Evolutionary conservation across 1,140 invertebrate genomes (phyloP), one percentile per base, ranked within the genome.

Genomic region (Brachionus rubens): DNA sequence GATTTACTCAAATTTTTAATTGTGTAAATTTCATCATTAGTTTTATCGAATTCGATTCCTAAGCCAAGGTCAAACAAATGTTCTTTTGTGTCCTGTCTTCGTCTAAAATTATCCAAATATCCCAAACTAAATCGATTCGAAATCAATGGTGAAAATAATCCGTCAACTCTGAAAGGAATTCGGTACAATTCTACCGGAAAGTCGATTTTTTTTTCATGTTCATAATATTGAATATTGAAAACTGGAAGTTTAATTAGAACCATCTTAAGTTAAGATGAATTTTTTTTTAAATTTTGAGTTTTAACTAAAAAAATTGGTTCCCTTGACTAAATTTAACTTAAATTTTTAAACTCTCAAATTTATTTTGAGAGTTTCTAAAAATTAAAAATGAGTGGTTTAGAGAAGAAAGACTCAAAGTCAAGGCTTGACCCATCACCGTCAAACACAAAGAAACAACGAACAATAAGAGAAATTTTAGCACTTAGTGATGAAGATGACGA

Each of bases 121-220:
- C 54, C 54, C 7, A 59, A 30, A 36, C 54, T 33, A 28, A 59
- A 59, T 14, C 7, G 26, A 16, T 28, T 36, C n/a, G 33, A 19
- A 14, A 36, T 36, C 19, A 59, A 19, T 7, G 54, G 54, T n/a
- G 54, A 59, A 28, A 59, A 59, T 33, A 59, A 16, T 1, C 54
- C 54, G 10, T 59, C 54, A 36, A 59, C 36, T 0, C 19, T 36
- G 12, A 59, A 19, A 1, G 54, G 54, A 19, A 30, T 59, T 59
- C 36, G 26, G 19, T 33, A 16, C 16, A 59, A 59, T 16, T 59
- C 54, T n/a, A 59, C 54, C 12, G 54, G 54, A 36, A 59, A 59
- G 36, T 59, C 54, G 36, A 59, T 33, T n/a, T 36, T 59, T 59
- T 59, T 59, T 7, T 59, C 54, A n/a, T 59, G 54, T 28, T 59